phyloP scores from a whole-genome alignment of 2,888 invertebrate species.

The Alcis repandata region DNA sequence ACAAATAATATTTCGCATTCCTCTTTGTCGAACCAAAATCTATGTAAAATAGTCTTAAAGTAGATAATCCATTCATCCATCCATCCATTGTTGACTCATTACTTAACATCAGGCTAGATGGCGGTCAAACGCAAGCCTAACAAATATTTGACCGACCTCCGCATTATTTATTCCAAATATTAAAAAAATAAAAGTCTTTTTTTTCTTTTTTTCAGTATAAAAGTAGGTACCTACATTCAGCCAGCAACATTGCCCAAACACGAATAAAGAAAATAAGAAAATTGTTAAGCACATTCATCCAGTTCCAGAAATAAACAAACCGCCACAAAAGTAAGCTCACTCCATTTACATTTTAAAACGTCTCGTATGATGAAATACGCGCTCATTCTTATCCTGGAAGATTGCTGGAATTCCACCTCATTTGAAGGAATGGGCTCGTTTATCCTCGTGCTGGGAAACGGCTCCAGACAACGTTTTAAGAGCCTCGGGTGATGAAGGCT shows the following conservation, averaged over 20 bases:
- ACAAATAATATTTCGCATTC: too few species aligned
- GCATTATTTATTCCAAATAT: too few species aligned
- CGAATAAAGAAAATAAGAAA: neutral
- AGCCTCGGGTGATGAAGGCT: conserved; percentile 18
- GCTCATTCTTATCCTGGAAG: conserved; percentile 40
- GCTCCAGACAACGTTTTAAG: conserved; percentile 20
- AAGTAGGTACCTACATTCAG: neutral
- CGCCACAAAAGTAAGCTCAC: conserved; percentile 12
- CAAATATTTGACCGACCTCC: too few species aligned
- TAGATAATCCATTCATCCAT: too few species aligned
- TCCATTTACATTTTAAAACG: conserved; percentile 27
- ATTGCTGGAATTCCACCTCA: conserved; percentile 44
- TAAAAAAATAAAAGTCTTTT: too few species aligned
- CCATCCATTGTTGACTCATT: too few species aligned
- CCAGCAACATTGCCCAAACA: neutral
- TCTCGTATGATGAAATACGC: conserved; percentile 27
- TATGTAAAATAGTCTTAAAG: too few species aligned
- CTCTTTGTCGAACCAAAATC: too few species aligned
- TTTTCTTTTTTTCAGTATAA: too few species aligned
- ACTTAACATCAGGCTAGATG: too few species aligned
- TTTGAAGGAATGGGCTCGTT: conserved; percentile 57
- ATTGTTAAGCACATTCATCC: neutral
- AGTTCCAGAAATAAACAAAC: conserved; percentile 4
- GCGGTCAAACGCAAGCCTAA: too few species aligned
- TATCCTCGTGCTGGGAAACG: conserved; percentile 46